Base-by-base conservation (phyloP, 1,140 invertebrate species). In the Cephus cinctus region DNA sequence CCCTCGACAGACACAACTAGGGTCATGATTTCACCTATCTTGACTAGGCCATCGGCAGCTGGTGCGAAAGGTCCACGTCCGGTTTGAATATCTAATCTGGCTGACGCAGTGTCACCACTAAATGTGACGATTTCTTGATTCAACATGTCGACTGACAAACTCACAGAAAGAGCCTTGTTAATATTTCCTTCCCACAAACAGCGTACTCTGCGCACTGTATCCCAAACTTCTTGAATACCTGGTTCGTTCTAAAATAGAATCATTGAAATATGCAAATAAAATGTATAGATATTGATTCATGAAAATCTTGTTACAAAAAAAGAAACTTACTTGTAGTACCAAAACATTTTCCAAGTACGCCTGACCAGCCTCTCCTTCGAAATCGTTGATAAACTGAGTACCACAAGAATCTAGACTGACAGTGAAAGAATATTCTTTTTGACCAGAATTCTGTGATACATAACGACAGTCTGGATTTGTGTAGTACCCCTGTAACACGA, bases 131-230 rank as follows among this genome's bases (percentile, higher is more conserved):
- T 85, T 57, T 91, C 84, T 63, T 89, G 86, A 48, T 86, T 88
- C 40, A 91, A 65, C 85, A 90, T 89, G 18, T 88, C 89, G 1
- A 93, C 87, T 35, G 82, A 86, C 8, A 92, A 71, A 3, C 86
- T 85, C 1, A 87, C 86, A 0, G 84, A 83, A 19, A 91, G 69
- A 6, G 85, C 83, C 61, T 90, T 86, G 15, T 86, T 88, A 30
- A 90, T 72, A 55, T 85, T 88, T 8, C 88, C 88, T 79, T 90
- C 87, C 88, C 88, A 92, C 9, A 90, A 73, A 69, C 89, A 92
- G 44, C 88, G 80, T 0, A 92, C 87, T 38, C 83, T 78, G 30
- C 87, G 78, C 19, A 90, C 83, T 2, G 85, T 87, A 61, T 91
- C 89, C 89, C 89, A 91, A 0, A 88, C 84, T 77, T 90, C 88